A percentile compares a stretch with the other conserved stretches of the same genome.
These are phyloP conservation scores for Chesias legatella DNA, from an alignment of 2,888 invertebrate species.

Conservation along the genomic window DNA sequence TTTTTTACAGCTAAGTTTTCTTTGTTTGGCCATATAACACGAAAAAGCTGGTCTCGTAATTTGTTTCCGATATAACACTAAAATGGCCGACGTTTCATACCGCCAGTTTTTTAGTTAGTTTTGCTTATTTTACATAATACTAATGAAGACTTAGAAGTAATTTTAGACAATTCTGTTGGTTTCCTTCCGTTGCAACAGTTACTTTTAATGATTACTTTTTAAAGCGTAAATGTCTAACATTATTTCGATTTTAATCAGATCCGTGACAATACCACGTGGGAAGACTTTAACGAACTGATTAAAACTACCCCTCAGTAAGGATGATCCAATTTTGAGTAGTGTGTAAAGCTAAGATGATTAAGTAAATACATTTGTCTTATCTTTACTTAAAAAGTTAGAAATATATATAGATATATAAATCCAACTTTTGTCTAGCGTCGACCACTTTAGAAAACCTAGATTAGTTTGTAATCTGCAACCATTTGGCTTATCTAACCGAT, in stretches of 20 bases:
- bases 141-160: too few relatives aligned
- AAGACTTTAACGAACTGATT: conserved; percentile 54
- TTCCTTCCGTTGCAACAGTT: too few relatives aligned
- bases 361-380: conserved; percentile 18
- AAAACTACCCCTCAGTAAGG: conserved; percentile 36
- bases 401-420: conserved; percentile 28
- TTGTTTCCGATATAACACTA: neutral
- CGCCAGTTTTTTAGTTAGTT: conserved; percentile 6
- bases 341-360: conserved; percentile 27
- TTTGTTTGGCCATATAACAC: too few relatives aligned
- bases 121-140: neutral
- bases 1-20: too few relatives aligned
- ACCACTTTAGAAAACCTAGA: conserved; percentile 39
- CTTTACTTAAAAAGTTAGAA: conserved; percentile 8
- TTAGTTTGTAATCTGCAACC: conserved; percentile 15
- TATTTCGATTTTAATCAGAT: conserved; percentile 28
- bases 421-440: conserved; percentile 32
- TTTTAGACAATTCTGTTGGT: neutral
- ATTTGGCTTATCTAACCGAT: neutral
- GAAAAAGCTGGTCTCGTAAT: too few relatives aligned
- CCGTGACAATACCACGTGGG: conserved; percentile 52
- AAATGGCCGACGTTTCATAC: conserved; percentile 16
- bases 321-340: conserved; percentile 57
- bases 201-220: too few relatives aligned
- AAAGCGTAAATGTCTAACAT: too few relatives aligned